Percentiles rank a stretch among this genome's conserved stretches.
These are phyloP conservation scores for Microtus montanus DNA, from an alignment of 2,113 vertebrate genomes.

Conservation along the genomic window DNA sequence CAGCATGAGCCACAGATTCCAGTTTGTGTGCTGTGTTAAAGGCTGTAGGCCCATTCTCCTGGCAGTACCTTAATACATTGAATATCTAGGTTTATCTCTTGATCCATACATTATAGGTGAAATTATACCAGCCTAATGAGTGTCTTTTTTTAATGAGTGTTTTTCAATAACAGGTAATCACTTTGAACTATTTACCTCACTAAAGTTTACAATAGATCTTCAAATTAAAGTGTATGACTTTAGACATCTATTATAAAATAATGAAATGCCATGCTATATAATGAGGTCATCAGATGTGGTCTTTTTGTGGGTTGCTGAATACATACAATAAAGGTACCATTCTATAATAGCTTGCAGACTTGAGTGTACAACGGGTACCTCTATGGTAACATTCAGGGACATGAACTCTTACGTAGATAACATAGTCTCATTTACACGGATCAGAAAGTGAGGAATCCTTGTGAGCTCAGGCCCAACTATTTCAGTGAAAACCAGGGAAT, in stretches of 20 bases:
- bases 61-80: not conserved
- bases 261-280: not conserved
- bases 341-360: not conserved
- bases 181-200: conserved; percentile 28
- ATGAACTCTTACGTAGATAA: not conserved
- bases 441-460: not conserved
- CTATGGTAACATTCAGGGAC: not conserved
- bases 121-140: not conserved
- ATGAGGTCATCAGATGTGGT: not conserved
- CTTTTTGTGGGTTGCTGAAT: not conserved
- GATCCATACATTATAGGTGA: not conserved
- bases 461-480: not conserved
- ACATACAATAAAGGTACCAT: not conserved
- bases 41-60: not conserved
- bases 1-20: not conserved
- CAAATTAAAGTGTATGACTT: conserved; percentile 10
- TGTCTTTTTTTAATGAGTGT: no score
- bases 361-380: not conserved
- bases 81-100: not conserved
- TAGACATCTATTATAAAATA: not conserved
- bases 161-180: not conserved
- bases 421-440: not conserved
- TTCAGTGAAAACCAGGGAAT: not conserved
- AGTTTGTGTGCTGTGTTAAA: not conserved
- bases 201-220: conserved; percentile 5